phyloP scores from a whole-genome alignment of 1,140 invertebrate species.

The Adoxophyes honmai region DNA sequence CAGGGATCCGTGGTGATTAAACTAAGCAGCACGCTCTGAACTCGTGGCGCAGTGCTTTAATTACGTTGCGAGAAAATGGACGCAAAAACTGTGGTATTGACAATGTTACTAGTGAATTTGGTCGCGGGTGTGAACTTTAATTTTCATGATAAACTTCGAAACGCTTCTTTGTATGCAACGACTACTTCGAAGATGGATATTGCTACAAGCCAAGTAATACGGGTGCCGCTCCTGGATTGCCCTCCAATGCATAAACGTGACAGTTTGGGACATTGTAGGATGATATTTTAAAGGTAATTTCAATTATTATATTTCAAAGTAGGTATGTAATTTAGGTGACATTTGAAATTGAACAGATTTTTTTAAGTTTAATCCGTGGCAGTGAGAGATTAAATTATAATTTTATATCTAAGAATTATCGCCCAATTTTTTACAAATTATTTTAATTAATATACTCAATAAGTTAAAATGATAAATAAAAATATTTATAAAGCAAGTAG shows the following conservation, averaged over 20 bases:
- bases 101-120: constrained; percentile 29
- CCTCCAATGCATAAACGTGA: not conserved
- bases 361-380: too few species aligned
- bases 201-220: constrained; percentile 20
- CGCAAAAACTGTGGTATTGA: constrained; percentile 54
- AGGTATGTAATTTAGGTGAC: not conserved
- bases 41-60: constrained; percentile 44
- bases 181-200: constrained; percentile 32
- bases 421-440: too few species aligned
- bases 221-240: constrained; percentile 1
- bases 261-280: constrained; percentile 6
- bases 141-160: constrained; percentile 54
- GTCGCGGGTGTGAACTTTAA: constrained; percentile 49
- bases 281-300: constrained; percentile 41
- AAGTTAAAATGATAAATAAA: too few species aligned
- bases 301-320: too few species aligned
- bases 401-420: too few species aligned
- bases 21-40: constrained; percentile 22
- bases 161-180: constrained; percentile 32
- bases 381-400: too few species aligned
- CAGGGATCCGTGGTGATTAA: constrained; percentile 50
- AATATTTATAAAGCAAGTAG: too few species aligned
- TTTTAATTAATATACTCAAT: too few species aligned
- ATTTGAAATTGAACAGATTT: not conserved
- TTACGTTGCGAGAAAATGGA: constrained; percentile 56